These are phyloP conservation scores for Diadema setosum DNA, from an alignment of 35 echinoderm and acorn worm genomes.

Conservation along the genomic window DNA sequence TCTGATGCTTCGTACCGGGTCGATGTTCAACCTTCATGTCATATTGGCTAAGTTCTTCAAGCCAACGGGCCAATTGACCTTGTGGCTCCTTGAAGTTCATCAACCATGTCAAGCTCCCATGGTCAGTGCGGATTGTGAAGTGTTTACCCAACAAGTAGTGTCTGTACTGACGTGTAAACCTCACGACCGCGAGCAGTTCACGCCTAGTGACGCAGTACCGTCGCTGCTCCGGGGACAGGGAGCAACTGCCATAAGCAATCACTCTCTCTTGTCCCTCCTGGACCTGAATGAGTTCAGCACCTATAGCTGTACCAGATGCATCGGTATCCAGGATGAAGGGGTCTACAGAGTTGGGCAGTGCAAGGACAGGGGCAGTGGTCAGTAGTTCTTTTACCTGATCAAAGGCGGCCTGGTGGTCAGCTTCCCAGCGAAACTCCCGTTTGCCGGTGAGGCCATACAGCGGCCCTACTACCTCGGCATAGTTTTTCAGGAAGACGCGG, in stretches of 20 bases:
- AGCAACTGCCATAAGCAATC: neutral
- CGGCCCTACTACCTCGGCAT: neutral
- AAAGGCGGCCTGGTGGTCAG: neutral
- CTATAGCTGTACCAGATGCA: conserved; percentile 20
- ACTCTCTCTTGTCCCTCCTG: neutral
- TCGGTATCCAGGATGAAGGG: neutral
- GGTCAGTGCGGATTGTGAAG: neutral
- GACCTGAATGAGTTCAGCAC: neutral
- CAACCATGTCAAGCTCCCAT: conserved; percentile 11
- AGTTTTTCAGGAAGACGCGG: conserved; percentile 19
- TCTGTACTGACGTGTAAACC: neutral
- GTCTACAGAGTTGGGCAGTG: neutral
- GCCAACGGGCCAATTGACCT: conserved; percentile 17
- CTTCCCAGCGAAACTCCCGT: neutral
- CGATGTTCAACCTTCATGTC: neutral
- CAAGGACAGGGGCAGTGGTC: neutral
- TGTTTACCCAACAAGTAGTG: neutral
- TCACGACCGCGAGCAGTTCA: conserved; percentile 12
- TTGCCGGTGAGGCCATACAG: conserved; percentile 18
- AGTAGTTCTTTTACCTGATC: neutral
- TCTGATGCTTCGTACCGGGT: neutral
- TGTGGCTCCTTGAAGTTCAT: conserved; percentile 31
- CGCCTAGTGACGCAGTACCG: neutral
- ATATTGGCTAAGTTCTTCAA: conserved; percentile 36
- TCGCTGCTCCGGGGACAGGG: no score